Base-by-base conservation (phyloP, 2,797 vertebrate genomes). In the Diplodus sargus region DNA sequence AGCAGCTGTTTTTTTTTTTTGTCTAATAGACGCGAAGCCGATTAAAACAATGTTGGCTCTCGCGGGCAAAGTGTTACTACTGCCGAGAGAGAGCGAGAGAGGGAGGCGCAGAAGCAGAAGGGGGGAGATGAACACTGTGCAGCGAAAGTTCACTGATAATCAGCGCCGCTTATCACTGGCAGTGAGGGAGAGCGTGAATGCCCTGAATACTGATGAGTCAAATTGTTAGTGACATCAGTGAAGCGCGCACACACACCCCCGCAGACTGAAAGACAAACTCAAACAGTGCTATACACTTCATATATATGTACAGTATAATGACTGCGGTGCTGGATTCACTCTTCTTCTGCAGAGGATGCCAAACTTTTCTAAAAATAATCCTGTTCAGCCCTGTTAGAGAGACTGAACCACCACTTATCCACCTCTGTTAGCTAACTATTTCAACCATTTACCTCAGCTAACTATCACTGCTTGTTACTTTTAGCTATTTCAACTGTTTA, bases 161-260 rank as follows among this genome's bases (percentile, higher is more conserved):
- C 90, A 87, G 69, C 87, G 59, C 80, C 74, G 71, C 87, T 92
- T 87, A 90, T 90, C 89, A 39, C 78, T 76, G 82, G 74, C 87
- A 85, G 85, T 34, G 78, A 84, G 81, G 48, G 71, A 86, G 70
- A 82, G 87, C 74, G 75, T 73, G 83, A 83, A 86, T 51, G 85
- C 84, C 84, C 78, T 67, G 89, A 87, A 90, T 89, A 81, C 86
- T 78, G 89, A 89, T 90, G 86, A 90, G 82, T 85, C 85, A 75
- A 82, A 89, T 67, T 79, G 62, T 70, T 68, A 84, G 85, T 81
- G 86, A 82, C 87, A 85, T 84, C 74, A 63, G 59, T 30, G 54
- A 76, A 34, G 71, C 7, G 52, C 73, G 49, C 74, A 43, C 74
- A 64, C 75, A 79, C 61, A 25, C 85, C 56, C 62, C 84, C 47